Evolutionary conservation across 2,888 invertebrate species (phyloP), one percentile per base, ranked within the genome.

Genomic region (Leucozona laternaria): DNA sequence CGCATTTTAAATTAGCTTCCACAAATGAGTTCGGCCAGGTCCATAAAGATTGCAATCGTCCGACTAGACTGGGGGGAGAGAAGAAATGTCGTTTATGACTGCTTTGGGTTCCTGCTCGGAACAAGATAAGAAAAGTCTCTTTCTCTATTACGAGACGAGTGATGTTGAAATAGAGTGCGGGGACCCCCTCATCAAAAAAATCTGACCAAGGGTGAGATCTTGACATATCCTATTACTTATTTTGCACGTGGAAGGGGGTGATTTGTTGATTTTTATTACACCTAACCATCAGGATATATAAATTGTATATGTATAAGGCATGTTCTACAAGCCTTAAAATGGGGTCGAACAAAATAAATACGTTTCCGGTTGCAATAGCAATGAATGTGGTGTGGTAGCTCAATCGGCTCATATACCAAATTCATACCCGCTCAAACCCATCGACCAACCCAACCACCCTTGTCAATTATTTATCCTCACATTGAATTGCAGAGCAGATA

Each of bases 1-100:
- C 82, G 86, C 86, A 86, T 86, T 86, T 86, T 86, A 86, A 86
- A 86, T 86, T 86, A 86, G 86, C 82, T 86, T 82, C 82, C 82
- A 82, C 86, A 86, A 86, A 82, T 82, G 86, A 86, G 82, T 79
- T 76, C 70, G 82, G 45, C 71, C 78, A 66, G 75, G 82, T 86
- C 86, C 75, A 86, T 86, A 86, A 86, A 86, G 86, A 86, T 86
- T 82, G 75, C 82, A 86, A 86, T 86, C 86, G 31, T 53, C 37
- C 31, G 71, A 28, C 13, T 20, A 37, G 68, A 25, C 22, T 15
- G 25, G n/a, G n/a, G 13, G 15, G 57, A 20, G 6, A 6, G 15
- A 17, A 13, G 48, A 7, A 53, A 22, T 37, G 22, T 58, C 62
- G 45, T 80, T 80, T 80, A 85, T 73, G 73, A 75, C 73, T 70